These are phyloP conservation scores for Alviniconcha strummeri DNA, from an alignment of 2,888 invertebrate species.

Conservation along the genomic window DNA sequence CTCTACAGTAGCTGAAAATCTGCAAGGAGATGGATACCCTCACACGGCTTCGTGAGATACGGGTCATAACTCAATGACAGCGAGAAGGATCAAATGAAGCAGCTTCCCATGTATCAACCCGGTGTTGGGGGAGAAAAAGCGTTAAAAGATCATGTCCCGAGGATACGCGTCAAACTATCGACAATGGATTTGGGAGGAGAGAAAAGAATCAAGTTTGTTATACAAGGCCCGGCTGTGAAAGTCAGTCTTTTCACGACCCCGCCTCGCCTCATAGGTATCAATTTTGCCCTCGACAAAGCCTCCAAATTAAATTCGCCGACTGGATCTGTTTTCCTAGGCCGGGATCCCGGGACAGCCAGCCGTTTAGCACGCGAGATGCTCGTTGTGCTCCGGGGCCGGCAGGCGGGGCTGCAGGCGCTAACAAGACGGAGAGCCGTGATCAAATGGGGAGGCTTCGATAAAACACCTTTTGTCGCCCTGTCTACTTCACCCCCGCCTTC, in stretches of 20 bases:
- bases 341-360: too few relatives aligned
- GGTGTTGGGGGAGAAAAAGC: background rate
- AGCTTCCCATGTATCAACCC: slow-evolving; percentile 14
- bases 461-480: slow-evolving; percentile 34
- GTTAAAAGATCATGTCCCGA: slow-evolving; percentile 6
- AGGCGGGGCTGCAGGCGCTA: slow-evolving; percentile 17
- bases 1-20: too few relatives aligned
- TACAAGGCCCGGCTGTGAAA: slow-evolving; percentile 28
- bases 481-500: slow-evolving; percentile 24
- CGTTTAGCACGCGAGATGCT: background rate
- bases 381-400: background rate
- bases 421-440: slow-evolving; percentile 28
- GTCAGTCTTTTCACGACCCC: slow-evolving; percentile 24
- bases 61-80: slow-evolving; percentile 18
- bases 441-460: slow-evolving; percentile 7
- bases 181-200: slow-evolving; percentile 6
- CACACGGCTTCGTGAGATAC: background rate
- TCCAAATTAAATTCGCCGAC: slow-evolving; percentile 23
- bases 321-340: slow-evolving; percentile 27
- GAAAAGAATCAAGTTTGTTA: slow-evolving; percentile 19
- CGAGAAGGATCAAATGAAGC: slow-evolving; percentile 18
- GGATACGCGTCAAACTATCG: slow-evolving; percentile 7
- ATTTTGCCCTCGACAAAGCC: slow-evolving; percentile 30
- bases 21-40: too few relatives aligned
- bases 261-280: slow-evolving; percentile 31